Evolutionary conservation across 2,888 invertebrate species (phyloP).

Genomic region (Ceriagrion tenellum): DNA sequence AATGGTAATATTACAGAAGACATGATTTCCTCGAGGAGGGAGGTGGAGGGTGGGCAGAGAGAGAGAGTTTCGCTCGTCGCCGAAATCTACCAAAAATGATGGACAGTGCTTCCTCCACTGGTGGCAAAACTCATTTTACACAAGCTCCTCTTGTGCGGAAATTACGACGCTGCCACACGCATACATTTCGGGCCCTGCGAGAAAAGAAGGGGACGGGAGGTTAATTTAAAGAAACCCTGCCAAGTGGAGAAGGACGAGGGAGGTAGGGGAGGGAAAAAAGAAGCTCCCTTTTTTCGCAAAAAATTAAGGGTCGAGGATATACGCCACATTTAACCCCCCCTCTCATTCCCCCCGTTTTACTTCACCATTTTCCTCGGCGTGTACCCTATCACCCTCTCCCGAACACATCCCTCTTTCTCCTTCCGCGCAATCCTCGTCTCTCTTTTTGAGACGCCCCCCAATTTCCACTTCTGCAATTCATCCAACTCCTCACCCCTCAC

Average conservation of each 20-base stretch:
- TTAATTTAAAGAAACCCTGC: neutral
- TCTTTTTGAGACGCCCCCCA: neutral
- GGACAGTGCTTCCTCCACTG: neutral
- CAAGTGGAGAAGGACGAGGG: neutral
- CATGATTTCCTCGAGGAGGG: neutral
- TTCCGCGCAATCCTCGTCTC: neutral
- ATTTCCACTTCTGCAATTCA: neutral
- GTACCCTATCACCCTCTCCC: neutral
- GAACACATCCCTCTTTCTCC: neutral
- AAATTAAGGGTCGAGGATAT: slow-evolving; percentile 14
- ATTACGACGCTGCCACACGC: slow-evolving; percentile 12
- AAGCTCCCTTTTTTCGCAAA: neutral
- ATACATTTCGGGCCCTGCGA: neutral
- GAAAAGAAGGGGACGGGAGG: neutral
- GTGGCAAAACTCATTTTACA: neutral
- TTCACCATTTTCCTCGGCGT: neutral
- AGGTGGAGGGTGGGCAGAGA: too few species aligned
- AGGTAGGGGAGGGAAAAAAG: neutral
- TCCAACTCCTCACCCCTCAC: neutral
- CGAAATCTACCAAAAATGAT: slow-evolving; percentile 22
- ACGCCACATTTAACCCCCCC: neutral
- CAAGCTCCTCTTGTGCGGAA: slow-evolving; percentile 14
- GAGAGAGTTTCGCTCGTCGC: neutral
- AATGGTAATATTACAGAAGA: neutral
- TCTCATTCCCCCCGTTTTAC: neutral